Conservation (phyloP, 92 coral and sea anemone genomes). For the Parazoanthus swiftii region DNA sequence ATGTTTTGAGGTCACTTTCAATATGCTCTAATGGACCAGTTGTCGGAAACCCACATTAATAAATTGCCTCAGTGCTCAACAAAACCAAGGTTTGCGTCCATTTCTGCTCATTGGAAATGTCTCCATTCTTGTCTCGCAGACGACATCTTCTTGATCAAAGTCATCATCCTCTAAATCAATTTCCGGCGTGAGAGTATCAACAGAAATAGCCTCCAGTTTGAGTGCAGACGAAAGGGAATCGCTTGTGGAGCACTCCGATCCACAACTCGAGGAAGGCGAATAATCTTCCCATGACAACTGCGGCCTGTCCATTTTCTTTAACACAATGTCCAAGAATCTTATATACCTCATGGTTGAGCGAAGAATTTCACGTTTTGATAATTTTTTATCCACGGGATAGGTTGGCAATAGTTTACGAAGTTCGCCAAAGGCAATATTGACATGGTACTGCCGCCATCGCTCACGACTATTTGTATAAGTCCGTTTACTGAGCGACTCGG, state of each 20-base stretch:
- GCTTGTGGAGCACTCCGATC: constrained; percentile 3
- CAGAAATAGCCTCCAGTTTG: constrained; percentile 54
- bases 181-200: constrained; percentile 61
- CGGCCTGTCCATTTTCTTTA: constrained; percentile 55
- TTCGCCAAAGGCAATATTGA: constrained; percentile 79
- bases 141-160: constrained; percentile 12
- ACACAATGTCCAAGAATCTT: constrained; percentile 65
- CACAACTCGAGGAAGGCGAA: constrained; percentile 17
- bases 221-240: constrained; percentile 47
- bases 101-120: not conserved
- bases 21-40: too few relatives aligned
- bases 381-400: constrained; percentile 79
- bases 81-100: not conserved
- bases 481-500: constrained; percentile 28
- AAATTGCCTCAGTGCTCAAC: not conserved
- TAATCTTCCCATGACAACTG: not conserved
- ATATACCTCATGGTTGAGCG: constrained; percentile 81
- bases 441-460: constrained; percentile 85
- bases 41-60: not conserved
- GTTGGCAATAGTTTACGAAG: constrained; percentile 80
- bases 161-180: constrained; percentile 49
- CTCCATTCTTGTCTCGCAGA: not conserved
- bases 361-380: constrained; percentile 82
- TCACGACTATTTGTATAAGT: constrained; percentile 83
- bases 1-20: too few relatives aligned